Percentiles rank a stretch among this genome's conserved stretches.
Conservation (phyloP, 1,140 invertebrate species). For the Cyrtorhinus lividipennis region DNA sequence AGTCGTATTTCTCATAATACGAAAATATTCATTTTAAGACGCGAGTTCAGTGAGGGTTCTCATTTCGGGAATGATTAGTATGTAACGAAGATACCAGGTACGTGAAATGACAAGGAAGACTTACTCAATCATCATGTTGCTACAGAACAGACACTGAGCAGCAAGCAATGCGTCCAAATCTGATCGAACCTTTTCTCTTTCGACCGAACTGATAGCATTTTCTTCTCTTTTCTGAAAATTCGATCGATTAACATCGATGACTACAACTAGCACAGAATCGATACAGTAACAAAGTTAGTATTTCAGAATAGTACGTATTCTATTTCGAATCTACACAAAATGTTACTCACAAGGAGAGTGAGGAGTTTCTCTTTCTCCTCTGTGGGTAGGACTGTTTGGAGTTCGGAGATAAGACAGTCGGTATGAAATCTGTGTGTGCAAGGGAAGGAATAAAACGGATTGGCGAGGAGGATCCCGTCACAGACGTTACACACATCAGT, state of each 20-base stretch:
- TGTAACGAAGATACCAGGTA: too few species aligned
- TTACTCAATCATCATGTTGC: conserved; percentile 74
- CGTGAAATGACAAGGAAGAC: too few species aligned
- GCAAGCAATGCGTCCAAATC: conserved; percentile 83
- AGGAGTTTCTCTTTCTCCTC: conserved; percentile 33
- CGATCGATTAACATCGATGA: too few species aligned
- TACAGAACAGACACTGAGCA: conserved; percentile 85
- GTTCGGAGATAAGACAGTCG: conserved; percentile 76
- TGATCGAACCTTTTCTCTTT: conserved; percentile 51
- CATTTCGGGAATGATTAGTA: too few species aligned
- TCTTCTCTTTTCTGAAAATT: conserved; percentile 42
- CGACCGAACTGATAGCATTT: conserved; percentile 33
- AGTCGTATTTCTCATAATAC: too few species aligned
- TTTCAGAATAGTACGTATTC: conserved; percentile 1
- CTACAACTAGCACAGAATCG: background rate
- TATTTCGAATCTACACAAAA: too few species aligned
- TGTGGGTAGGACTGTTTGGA: conserved; percentile 48
- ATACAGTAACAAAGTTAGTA: too few species aligned
- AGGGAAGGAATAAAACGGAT: conserved; percentile 87
- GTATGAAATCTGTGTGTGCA: conserved; percentile 89
- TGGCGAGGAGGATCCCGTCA: conserved; percentile 56
- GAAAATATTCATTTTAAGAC: too few species aligned
- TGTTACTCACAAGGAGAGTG: conserved; percentile 37
- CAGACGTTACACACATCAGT: conserved; percentile 71
- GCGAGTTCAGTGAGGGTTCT: too few species aligned